Conservation (phyloP, 2,888 invertebrate genomes). For the Xestia c-nigrum region DNA sequence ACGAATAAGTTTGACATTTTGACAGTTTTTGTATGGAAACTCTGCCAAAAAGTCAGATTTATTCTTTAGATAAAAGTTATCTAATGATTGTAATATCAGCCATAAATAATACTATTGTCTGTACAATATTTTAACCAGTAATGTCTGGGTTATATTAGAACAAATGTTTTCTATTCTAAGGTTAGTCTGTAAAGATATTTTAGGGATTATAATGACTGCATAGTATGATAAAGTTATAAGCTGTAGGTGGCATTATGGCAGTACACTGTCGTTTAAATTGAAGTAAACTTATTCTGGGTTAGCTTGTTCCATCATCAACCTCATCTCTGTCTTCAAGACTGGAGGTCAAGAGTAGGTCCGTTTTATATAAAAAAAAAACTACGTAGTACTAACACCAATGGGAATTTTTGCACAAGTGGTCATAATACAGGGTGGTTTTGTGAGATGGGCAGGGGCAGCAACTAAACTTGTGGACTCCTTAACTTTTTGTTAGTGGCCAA, state of each 20-base stretch:
- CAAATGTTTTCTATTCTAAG: conserved; percentile 62
- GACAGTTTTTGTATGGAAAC: no score
- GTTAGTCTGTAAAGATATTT: conserved; percentile 46
- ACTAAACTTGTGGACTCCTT: neutral
- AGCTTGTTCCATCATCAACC: no score
- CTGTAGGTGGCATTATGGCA: conserved; percentile 8
- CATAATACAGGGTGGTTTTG: neutral
- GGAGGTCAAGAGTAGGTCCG: no score
- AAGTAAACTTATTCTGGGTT: conserved; percentile 7
- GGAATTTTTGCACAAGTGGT: neutral
- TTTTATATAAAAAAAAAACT: no score
- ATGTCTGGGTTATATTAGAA: conserved; percentile 49
- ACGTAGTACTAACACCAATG: neutral
- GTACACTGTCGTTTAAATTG: conserved; percentile 26
- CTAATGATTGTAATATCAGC: no score
- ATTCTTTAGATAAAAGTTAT: no score
- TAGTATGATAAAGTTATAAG: conserved; percentile 43
- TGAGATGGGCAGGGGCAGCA: neutral
- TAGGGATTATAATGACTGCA: conserved; percentile 66
- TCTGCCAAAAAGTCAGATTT: no score
- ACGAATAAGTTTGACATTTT: no score
- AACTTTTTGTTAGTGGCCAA: neutral
- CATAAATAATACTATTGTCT: conserved; percentile 17
- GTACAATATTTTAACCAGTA: conserved; percentile 19
- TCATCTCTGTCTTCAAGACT: no score